A percentile compares a stretch with the other conserved stretches of the same genome.
These are phyloP conservation scores for Discoglossus pictus DNA, from an alignment of 2,797 vertebrate genomes.

Conservation along the genomic window DNA sequence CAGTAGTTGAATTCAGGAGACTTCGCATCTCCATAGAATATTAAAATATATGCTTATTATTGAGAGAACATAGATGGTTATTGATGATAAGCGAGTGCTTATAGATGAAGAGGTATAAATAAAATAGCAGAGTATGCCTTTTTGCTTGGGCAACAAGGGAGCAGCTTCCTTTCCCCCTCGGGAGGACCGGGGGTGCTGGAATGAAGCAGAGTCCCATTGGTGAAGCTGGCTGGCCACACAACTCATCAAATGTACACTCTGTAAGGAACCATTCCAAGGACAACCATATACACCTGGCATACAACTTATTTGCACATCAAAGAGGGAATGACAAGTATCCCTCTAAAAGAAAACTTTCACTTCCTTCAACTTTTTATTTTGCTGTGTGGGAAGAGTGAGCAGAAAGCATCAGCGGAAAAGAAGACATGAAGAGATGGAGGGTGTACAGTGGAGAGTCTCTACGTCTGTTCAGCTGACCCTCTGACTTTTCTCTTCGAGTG, in stretches of 20 bases:
- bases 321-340: too few species aligned
- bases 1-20: too few species aligned
- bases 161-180: not conserved
- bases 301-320: too few species aligned
- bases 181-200: not conserved
- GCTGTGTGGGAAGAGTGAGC: not conserved
- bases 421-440: not conserved
- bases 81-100: too few species aligned
- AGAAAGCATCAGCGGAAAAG: not conserved
- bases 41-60: too few species aligned
- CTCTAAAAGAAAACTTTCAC: too few species aligned
- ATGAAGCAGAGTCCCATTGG: not conserved
- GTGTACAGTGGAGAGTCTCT: not conserved
- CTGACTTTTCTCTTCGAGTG: not conserved
- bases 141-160: too few species aligned
- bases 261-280: not conserved
- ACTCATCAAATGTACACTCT: not conserved
- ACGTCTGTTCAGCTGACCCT: not conserved
- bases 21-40: too few species aligned
- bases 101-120: too few species aligned
- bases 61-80: too few species aligned
- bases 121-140: too few species aligned
- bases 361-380: not conserved
- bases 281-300: not conserved
- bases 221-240: slow-evolving; percentile 19